Evolutionary conservation across 2,888 invertebrate species (phyloP), one percentile per base, ranked within the genome.

Genomic region (Erpobdella octoculata): DNA sequence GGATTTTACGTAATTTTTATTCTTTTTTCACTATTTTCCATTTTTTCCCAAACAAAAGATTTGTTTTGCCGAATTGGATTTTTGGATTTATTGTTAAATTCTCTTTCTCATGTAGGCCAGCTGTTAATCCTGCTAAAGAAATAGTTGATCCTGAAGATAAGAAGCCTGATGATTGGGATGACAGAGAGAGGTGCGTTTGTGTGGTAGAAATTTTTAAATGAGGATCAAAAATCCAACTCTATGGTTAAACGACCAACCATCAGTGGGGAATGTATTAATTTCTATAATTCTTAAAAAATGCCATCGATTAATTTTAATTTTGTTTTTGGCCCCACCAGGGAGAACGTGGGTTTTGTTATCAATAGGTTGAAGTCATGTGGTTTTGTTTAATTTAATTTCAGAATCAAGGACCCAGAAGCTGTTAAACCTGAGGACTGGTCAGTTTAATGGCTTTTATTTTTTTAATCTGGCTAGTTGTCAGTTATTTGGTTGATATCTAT

Each of bases 81-180:
- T 1, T 3, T 53, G 21, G 15, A 21, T 18, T n/a, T n/a, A 53
- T 25, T 53, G 28, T 46, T 18, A n/a, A 46, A 5, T 5, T n/a
- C 2, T n/a, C n/a, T n/a, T n/a, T n/a, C n/a, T n/a, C n/a, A 33
- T 62, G 62, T n/a, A 84, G 83, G 4, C 98, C 98, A 0, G 85
- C 96, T 1, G 93, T 98, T 18, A 95, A 95, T 86, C 98, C 98
- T 0, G 91, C 93, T 0, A 88, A 89, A 75, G 92, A 95, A 85
- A 91, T 97, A 78, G 92, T 92, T 79, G 97, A 97, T 85, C 92
- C 93, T 0, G 84, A 88, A 48, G 96, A 88, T 78, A 82, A 80
- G 72, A 88, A 88, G 81, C 98, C 98, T 0, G 88, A 87, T 0
- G 91, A 94, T 80, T 98, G 98, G 98, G 98, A 98, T 83, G 97